Evolutionary conservation across 2,888 invertebrate genomes (phyloP).

Genomic region (Bellardia pandia): DNA sequence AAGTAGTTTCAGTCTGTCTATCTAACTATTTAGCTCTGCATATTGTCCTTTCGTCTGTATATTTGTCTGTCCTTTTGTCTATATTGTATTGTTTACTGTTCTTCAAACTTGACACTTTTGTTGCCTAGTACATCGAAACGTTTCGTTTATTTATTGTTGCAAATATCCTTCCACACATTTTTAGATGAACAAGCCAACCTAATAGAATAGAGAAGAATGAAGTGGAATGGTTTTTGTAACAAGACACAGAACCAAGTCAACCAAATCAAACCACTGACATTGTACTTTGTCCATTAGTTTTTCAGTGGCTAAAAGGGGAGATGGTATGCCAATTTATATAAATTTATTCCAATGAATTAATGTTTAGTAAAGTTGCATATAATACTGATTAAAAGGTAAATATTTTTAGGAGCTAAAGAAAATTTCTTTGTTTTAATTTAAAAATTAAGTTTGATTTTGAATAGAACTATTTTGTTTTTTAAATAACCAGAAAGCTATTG

Average conservation of each 20-base stretch:
- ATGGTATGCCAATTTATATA: not conserved
- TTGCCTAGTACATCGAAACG: slow-evolving; percentile 26
- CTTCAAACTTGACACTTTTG: slow-evolving; percentile 49
- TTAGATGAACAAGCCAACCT: slow-evolving; percentile 43
- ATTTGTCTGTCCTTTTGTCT: not conserved
- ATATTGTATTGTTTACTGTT: slow-evolving; percentile 51
- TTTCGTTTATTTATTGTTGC: slow-evolving; percentile 44
- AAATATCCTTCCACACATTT: slow-evolving; percentile 62
- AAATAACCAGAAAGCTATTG: too few species aligned
- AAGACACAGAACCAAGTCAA: slow-evolving; percentile 11
- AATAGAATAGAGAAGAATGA: slow-evolving; percentile 4
- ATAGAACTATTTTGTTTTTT: too few species aligned
- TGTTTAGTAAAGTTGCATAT: too few species aligned
- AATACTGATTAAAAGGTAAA: too few species aligned
- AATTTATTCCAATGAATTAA: too few species aligned
- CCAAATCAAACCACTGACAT: slow-evolving; percentile 25
- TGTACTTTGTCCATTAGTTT: not conserved
- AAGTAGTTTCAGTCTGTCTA: not conserved
- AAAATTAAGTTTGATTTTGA: too few species aligned
- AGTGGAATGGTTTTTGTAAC: not conserved
- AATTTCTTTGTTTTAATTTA: too few species aligned
- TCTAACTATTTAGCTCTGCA: not conserved
- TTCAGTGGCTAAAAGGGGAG: not conserved
- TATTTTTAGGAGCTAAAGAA: too few species aligned
- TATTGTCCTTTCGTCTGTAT: not conserved